phyloP scores from a whole-genome alignment of 64 coral and sea anemone species.

The Pocillopora damicornis region DNA sequence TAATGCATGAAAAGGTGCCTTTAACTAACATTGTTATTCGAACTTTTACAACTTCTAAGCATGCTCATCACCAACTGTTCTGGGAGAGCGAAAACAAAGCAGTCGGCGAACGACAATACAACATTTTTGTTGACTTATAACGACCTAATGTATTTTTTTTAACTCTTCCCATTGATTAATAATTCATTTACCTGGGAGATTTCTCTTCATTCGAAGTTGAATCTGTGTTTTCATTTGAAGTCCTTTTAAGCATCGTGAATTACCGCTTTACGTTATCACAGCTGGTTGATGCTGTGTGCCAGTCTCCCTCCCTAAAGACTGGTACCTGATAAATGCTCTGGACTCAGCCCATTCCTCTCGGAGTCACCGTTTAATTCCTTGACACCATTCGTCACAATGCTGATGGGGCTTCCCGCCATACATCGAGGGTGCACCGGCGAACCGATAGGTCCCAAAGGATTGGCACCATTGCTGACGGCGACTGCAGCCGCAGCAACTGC shows the following conservation, averaged over 20 bases:
- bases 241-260: neutral
- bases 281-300: neutral
- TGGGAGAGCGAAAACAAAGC: neutral
- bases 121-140: neutral
- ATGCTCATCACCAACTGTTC: neutral
- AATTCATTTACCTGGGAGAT: constrained; percentile 21
- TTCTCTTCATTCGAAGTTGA: neutral
- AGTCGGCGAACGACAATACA: neutral
- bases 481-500: constrained; percentile 95
- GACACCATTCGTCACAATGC: constrained; percentile 72
- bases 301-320: constrained; percentile 38
- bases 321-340: constrained; percentile 42
- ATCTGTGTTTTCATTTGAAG: neutral
- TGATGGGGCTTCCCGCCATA: constrained; percentile 48
- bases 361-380: constrained; percentile 81
- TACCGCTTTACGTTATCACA: neutral
- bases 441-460: constrained; percentile 63
- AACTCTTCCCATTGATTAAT: neutral
- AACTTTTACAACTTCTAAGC: neutral
- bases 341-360: constrained; percentile 61
- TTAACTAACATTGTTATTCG: neutral
- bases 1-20: neutral
- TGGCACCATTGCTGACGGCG: constrained; percentile 66
- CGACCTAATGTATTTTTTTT: neutral
- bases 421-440: constrained; percentile 56